Percentiles rank a stretch among this genome's conserved stretches.
These are phyloP conservation scores for Lithophane ornitopus DNA, from an alignment of 2,888 invertebrate species.

Conservation along the genomic window DNA sequence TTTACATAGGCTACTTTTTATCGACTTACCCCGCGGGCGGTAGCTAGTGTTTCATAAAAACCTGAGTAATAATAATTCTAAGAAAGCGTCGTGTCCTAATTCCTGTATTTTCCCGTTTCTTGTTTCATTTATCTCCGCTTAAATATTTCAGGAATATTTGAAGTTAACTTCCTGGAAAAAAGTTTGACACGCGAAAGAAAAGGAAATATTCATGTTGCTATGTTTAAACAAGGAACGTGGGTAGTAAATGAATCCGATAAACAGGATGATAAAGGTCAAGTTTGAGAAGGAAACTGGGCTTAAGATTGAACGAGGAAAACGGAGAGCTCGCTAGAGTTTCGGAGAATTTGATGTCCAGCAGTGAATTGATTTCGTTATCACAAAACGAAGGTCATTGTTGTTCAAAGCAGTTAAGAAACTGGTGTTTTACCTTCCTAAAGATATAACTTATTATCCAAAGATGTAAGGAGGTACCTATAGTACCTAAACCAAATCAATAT, in stretches of 20 bases:
- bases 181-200: constrained; percentile 10
- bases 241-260: constrained; percentile 13
- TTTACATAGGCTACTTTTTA: no score
- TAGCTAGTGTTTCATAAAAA: constrained; percentile 28
- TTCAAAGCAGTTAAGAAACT: not conserved
- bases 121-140: constrained; percentile 32
- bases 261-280: constrained; percentile 7
- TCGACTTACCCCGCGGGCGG: no score
- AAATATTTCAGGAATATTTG: constrained; percentile 42
- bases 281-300: not conserved
- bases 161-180: constrained; percentile 29
- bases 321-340: not conserved
- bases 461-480: no score
- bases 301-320: not conserved
- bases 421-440: not conserved
- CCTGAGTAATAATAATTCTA: constrained; percentile 21
- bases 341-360: not conserved
- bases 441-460: not conserved
- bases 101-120: constrained; percentile 35
- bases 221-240: constrained; percentile 18
- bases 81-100: constrained; percentile 19
- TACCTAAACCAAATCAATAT: not conserved
- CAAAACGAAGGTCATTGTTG: not conserved
- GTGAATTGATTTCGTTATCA: not conserved
- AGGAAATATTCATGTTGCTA: constrained; percentile 16